phyloP scores from a whole-genome alignment of 2,888 invertebrate species.

The Cantharis lateralis region DNA sequence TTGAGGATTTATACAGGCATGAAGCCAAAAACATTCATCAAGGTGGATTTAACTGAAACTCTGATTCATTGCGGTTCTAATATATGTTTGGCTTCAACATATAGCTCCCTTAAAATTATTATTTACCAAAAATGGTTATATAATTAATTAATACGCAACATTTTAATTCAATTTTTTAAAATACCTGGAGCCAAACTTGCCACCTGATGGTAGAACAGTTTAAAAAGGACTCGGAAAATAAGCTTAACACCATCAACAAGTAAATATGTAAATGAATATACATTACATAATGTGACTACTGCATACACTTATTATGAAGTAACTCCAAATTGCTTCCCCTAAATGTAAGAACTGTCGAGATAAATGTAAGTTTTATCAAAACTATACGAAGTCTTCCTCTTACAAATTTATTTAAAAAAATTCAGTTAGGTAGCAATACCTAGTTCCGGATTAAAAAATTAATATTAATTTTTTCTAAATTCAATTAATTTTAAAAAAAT shows the following conservation, averaged over 20 bases:
- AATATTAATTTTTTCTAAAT: neutral
- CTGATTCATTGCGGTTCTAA: conserved; percentile 58
- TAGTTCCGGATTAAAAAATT: neutral
- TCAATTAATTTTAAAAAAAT: neutral
- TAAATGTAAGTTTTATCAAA: neutral
- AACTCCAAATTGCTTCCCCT: neutral
- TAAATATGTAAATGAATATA: neutral
- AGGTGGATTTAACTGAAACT: conserved; percentile 60
- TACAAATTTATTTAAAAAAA: neutral
- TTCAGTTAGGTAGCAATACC: neutral
- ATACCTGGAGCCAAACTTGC: neutral
- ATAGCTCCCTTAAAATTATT: conserved; percentile 54
- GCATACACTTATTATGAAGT: neutral
- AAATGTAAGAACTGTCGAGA: neutral
- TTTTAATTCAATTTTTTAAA: neutral
- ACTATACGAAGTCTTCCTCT: neutral
- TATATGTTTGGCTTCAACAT: conserved; percentile 54
- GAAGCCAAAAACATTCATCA: conserved; percentile 60
- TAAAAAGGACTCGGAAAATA: neutral
- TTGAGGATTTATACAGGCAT: conserved; percentile 60
- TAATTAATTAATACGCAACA: conserved; percentile 15
- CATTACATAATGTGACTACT: neutral
- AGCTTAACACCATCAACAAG: neutral
- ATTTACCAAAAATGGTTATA: conserved; percentile 53
- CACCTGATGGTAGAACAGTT: neutral